Conservation (phyloP, 2,797 vertebrate genomes). For the Acestrorhynchus altus region DNA sequence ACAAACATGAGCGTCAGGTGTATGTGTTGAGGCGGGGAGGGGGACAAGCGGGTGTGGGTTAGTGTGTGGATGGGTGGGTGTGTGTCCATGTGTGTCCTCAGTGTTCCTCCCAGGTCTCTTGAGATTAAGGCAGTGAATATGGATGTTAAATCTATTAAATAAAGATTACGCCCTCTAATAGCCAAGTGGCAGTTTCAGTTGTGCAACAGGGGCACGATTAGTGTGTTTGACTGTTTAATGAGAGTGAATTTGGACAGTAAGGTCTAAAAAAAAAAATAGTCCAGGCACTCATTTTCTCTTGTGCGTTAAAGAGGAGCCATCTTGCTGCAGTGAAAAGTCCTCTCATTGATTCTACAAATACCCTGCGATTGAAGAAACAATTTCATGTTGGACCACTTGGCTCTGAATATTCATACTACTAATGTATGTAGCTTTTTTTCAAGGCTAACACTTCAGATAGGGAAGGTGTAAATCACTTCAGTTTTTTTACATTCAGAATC, state of each 20-base stretch:
- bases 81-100: slow-evolving; percentile 71
- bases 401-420: not conserved
- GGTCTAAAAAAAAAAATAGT: slow-evolving; percentile 70
- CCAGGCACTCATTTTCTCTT: slow-evolving; percentile 69
- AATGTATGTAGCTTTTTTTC: too few relatives aligned
- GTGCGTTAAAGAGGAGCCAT: slow-evolving; percentile 65
- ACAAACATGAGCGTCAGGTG: slow-evolving; percentile 99
- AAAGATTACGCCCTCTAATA: slow-evolving; percentile 95
- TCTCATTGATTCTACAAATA: slow-evolving; percentile 26
- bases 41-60: slow-evolving; percentile 70
- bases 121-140: slow-evolving; percentile 91
- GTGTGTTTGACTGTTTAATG: slow-evolving; percentile 81
- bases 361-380: slow-evolving; percentile 36
- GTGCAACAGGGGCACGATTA: slow-evolving; percentile 78
- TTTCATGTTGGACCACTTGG: slow-evolving; percentile 19
- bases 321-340: slow-evolving; percentile 37
- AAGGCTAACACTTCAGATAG: too few relatives aligned
- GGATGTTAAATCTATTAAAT: slow-evolving; percentile 99
- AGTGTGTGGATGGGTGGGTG: slow-evolving; percentile 63
- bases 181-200: slow-evolving; percentile 75
- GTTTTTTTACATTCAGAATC: too few relatives aligned
- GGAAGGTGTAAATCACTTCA: too few relatives aligned
- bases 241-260: slow-evolving; percentile 78
- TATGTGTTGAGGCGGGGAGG: slow-evolving; percentile 79
- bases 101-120: slow-evolving; percentile 78